Conservation (phyloP, 1,140 invertebrate genomes). For the Trichogramma pretiosum region DNA sequence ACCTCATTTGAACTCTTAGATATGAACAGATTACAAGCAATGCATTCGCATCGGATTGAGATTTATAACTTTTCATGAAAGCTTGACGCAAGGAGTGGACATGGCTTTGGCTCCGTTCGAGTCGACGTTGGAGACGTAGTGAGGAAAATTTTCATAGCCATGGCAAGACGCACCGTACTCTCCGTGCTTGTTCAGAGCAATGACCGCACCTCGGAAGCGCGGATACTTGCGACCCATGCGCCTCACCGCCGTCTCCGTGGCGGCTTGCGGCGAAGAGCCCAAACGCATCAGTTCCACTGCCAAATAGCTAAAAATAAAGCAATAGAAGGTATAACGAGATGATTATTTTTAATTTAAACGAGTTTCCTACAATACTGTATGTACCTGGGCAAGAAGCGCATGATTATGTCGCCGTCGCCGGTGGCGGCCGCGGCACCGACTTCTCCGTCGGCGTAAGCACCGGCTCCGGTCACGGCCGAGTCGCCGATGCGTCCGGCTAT, state of each 20-base stretch:
- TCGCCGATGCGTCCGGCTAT: constrained; percentile 93
- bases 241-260: constrained; percentile 58
- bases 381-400: constrained; percentile 86
- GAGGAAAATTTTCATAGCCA: constrained; percentile 66
- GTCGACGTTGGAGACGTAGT: constrained; percentile 44
- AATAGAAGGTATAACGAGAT: neutral
- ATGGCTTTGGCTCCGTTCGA: constrained; percentile 22
- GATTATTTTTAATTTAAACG: neutral
- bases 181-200: constrained; percentile 67
- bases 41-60: no score
- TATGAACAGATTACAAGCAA: no score
- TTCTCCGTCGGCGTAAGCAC: constrained; percentile 83
- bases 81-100: constrained; percentile 18
- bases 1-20: no score
- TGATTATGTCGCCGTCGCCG: constrained; percentile 95
- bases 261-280: constrained; percentile 59
- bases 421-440: constrained; percentile 89
- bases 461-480: constrained; percentile 87
- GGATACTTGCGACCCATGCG: constrained; percentile 69
- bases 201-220: constrained; percentile 70
- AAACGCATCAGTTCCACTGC: constrained; percentile 81
- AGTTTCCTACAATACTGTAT: neutral
- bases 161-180: constrained; percentile 77
- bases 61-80: no score
- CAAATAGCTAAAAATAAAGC: constrained; percentile 55